Base-by-base conservation (phyloP, 2,113 vertebrate species). In the Erythrolamprus reginae region DNA sequence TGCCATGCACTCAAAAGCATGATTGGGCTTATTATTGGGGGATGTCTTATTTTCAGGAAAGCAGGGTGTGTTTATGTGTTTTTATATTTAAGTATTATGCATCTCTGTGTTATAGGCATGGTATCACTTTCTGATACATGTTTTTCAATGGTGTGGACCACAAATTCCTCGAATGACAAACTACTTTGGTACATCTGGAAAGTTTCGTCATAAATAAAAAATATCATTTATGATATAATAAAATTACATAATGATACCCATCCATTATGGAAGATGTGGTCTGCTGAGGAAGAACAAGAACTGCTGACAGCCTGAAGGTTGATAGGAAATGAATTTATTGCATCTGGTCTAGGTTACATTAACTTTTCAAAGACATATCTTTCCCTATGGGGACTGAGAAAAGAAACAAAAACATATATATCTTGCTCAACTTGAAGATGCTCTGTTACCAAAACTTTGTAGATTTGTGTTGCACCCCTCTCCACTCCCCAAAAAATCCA, bases 301-400 rank as follows among this genome's bases (percentile, higher is more conserved):
- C 65, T 88, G 42, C 42, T 91, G 52, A 88, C 86, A 91, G 51
- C 70, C 28, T 50, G 8, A 38, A 83, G 42, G 53, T 77, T 88
- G 52, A 58, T 52, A 88, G 90, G 52, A 83, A 91, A 53, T 83
- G 42, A 88, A 83, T 91, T 91, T 83, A 91, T 88, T 91, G 88
- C 86, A 91, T 58, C 82, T 88, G 86, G 45, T n/a, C 56, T 91
- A 83, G 23, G 90, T 88, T 83, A 88, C 28, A 58, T 47, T 56
- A 58, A 58, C 45, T 17, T 87, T 88, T 56, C 56, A 26, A 90
- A 56, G 38, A n/a, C 42, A 38, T 55, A 33, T 12, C 21, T n/a
- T 19, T n/a, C 24, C n/a, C 55, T 6, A 48, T 23, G 1, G 21
- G 89, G 42, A 9, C 1, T 56, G 24, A 28, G 51, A 28, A 65